Base-by-base conservation (phyloP, 2,797 vertebrate species). In the Gymnothorax reevesii region DNA sequence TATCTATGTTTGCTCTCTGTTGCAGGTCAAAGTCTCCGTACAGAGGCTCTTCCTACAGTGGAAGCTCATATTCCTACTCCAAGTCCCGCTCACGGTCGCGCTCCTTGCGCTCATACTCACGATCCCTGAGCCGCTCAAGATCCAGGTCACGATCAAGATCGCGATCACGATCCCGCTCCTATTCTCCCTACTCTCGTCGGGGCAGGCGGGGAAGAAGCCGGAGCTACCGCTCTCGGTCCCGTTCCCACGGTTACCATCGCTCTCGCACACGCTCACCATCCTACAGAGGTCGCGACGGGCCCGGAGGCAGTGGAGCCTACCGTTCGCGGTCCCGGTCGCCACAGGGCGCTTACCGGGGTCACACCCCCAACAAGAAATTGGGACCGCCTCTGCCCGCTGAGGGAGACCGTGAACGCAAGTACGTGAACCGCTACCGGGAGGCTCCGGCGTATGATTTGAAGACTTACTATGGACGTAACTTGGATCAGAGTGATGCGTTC, bases 1-100 rank as follows among this genome's bases (percentile, higher is more conserved):
- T 54, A 0, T 54, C 12, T 85, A 33, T 54, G 6, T 3, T 13
- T 27, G 55, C 12, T 86, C 49, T 33, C 25, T 12, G 25, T 64
- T 12, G 84, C 92, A 99, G 98, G 94, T 99, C 98, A 84, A 98
- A 98, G 92, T 99, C 98, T 84, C 97, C 98, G 9, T 97, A 97
- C 90, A 96, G 96, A 66, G 96, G 95, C 88, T 97, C 98, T 0
- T 95, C 96, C 1, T 96, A 97, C 93, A 98, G 95, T 73, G 94
- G 94, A 89, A 97, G 97, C 79, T 97, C 97, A 0, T 97, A 96
- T 25, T 98, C 98, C 12, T 98, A 98, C 77, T 98, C 97, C 82
- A 98, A 97, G 88, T 97, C 97, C 4, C 95, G 98, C 86, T 99
- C 98, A 33, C 95, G 96, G 87, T 96, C 98, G 7, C 95, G 96